phyloP scores from a whole-genome alignment of 2,888 invertebrate genomes.

The Eretmocerus hayati region DNA sequence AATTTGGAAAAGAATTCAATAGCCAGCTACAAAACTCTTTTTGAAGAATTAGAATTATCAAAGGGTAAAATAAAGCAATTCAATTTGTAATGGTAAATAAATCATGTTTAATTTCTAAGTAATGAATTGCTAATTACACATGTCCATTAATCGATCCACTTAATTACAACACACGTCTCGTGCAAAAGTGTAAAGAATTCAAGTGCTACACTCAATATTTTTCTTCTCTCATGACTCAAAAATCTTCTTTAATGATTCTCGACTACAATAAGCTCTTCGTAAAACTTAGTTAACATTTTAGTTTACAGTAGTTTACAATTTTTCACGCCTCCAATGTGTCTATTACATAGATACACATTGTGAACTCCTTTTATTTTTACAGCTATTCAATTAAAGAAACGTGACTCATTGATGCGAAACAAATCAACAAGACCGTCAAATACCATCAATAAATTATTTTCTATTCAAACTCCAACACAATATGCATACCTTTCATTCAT shows the following conservation, averaged over 20 bases:
- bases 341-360: conserved; percentile 39
- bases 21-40: too few relatives aligned
- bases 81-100: too few relatives aligned
- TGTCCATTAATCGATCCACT: conserved; percentile 40
- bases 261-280: conserved; percentile 48
- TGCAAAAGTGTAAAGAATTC: conserved; percentile 47
- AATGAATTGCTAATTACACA: conserved; percentile 46
- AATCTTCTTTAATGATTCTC: conserved; percentile 38
- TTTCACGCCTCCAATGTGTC: conserved; percentile 38
- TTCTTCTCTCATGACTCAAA: conserved; percentile 31
- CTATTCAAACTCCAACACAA: too few relatives aligned
- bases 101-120: conserved; percentile 45
- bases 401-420: not conserved
- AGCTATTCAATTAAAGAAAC: not conserved
- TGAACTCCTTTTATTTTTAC: conserved; percentile 17
- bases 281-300: conserved; percentile 48
- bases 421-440: not conserved
- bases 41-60: too few relatives aligned
- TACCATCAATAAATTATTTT: too few relatives aligned
- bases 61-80: too few relatives aligned
- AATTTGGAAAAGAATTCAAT: too few relatives aligned
- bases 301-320: conserved; percentile 47
- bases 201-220: conserved; percentile 46
- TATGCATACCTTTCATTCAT: too few relatives aligned
- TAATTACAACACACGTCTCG: conserved; percentile 47